Conservation (phyloP, 1,140 invertebrate genomes). For the Tetramorium simillimum region DNA sequence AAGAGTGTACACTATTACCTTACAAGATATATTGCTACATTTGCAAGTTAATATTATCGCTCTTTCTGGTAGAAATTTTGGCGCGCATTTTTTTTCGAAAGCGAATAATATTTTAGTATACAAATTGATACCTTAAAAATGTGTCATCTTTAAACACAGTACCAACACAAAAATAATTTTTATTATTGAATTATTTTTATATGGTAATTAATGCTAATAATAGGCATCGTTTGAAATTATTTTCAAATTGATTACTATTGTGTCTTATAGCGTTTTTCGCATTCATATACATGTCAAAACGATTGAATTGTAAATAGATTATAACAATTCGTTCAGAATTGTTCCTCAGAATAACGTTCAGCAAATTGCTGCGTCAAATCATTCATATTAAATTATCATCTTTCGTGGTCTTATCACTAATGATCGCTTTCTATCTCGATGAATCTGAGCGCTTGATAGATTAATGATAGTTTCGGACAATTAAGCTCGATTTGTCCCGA, state of each 20-base stretch:
- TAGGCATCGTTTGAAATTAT: background rate
- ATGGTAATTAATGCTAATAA: background rate
- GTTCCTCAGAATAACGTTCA: too few species aligned
- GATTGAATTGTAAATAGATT: constrained; percentile 6
- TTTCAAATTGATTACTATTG: background rate
- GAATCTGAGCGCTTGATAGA: background rate
- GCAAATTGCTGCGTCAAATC: background rate
- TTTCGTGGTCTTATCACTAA: background rate
- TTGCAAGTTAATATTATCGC: too few species aligned
- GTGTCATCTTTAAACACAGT: background rate
- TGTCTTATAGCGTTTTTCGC: background rate
- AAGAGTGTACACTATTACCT: too few species aligned
- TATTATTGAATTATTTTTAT: background rate
- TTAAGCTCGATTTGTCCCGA: constrained; percentile 21
- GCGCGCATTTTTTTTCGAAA: too few species aligned
- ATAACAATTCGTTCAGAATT: too few species aligned
- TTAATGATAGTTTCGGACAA: background rate
- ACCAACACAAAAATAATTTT: background rate
- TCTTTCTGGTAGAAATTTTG: too few species aligned
- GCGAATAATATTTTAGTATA: too few species aligned
- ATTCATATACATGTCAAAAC: background rate
- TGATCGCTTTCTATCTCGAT: background rate
- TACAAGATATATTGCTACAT: too few species aligned
- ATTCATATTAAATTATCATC: background rate
- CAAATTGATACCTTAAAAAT: too few species aligned